A percentile compares a stretch with the other conserved stretches of the same genome.
phyloP scores from a whole-genome alignment of 2,113 vertebrate species.

The Atlantisia rogersi region DNA sequence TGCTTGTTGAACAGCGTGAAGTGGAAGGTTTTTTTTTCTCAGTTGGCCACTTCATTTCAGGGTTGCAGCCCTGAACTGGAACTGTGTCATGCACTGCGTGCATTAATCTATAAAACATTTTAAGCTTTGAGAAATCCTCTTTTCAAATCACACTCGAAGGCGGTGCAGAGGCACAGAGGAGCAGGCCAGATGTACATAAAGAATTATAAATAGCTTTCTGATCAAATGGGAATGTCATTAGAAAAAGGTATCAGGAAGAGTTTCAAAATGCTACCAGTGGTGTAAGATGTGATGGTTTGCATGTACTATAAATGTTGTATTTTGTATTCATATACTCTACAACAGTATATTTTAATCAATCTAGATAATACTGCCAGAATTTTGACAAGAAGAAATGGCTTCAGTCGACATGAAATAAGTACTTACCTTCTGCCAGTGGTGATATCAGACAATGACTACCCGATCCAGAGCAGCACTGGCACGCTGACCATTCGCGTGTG shows the following conservation, averaged over 20 bases:
- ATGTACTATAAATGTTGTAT: background rate
- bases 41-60: background rate
- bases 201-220: background rate
- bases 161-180: background rate
- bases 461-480: constrained; percentile 80
- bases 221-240: background rate
- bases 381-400: constrained; percentile 90
- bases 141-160: background rate
- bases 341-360: constrained; percentile 4
- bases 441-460: constrained; percentile 94
- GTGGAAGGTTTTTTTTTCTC: constrained; percentile 8
- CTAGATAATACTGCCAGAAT: constrained; percentile 97
- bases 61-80: background rate
- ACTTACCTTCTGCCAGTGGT: constrained; percentile 92
- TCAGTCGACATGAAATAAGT: constrained; percentile 90
- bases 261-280: background rate
- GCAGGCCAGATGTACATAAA: background rate
- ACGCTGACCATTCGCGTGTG: too few relatives aligned
- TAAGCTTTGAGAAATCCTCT: constrained; percentile 39
- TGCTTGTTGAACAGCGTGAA: background rate
- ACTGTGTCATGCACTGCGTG: background rate
- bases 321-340: background rate
- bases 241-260: background rate
- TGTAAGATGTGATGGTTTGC: background rate
- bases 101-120: constrained; percentile 17